Evolutionary conservation across 2,113 vertebrate species (phyloP).

Genomic region (Asarcornis scutulata): DNA sequence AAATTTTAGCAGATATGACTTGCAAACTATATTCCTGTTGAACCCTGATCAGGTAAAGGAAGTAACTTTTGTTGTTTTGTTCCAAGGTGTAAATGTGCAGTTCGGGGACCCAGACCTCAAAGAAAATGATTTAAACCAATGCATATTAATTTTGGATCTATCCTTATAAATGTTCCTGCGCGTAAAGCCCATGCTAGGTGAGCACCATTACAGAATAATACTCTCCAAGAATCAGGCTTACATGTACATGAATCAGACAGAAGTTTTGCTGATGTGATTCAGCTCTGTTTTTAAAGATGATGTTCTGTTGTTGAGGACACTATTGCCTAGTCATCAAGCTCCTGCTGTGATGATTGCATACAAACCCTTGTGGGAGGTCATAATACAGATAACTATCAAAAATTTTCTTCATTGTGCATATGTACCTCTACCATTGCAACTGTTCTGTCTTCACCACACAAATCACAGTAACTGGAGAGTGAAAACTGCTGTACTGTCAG

Average conservation of each 20-base stretch:
- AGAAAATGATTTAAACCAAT: background rate
- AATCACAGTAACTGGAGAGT: background rate
- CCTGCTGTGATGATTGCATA: background rate
- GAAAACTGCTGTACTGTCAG: background rate
- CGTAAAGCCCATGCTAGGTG: background rate
- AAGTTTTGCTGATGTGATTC: background rate
- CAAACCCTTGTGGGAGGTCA: accelerated
- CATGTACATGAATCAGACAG: background rate
- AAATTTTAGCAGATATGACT: background rate
- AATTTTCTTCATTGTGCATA: background rate
- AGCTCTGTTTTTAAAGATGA: background rate
- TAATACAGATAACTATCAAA: background rate
- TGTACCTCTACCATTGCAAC: background rate
- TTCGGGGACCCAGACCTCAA: background rate
- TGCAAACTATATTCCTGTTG: background rate
- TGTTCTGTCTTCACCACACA: background rate
- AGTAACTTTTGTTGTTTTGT: background rate
- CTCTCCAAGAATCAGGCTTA: background rate
- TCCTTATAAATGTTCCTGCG: background rate
- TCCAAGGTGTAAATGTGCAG: background rate
- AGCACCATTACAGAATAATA: background rate
- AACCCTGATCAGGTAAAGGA: background rate
- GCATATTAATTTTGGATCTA: background rate
- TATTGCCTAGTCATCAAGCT: background rate
- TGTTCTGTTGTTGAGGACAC: background rate